phyloP scores from a whole-genome alignment of 2,113 vertebrate species.

The Pterocles orientalis region DNA sequence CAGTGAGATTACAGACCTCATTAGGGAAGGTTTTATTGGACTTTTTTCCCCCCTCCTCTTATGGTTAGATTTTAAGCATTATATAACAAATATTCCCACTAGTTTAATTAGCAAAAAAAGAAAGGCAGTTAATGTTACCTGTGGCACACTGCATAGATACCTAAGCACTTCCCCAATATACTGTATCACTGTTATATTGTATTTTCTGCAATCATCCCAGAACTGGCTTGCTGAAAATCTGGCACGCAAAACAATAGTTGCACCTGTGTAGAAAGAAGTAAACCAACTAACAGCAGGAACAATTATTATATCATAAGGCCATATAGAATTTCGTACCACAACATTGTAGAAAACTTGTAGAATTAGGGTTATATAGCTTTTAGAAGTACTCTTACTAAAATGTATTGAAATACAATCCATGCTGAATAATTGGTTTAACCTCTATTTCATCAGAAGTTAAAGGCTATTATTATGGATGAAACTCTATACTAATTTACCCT shows the following conservation, averaged over 20 bases:
- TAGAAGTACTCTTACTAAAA: neutral
- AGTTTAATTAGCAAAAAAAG: neutral
- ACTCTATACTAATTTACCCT: neutral
- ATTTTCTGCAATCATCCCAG: conserved; percentile 90
- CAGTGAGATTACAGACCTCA: neutral
- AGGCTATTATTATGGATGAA: neutral
- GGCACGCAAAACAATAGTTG: conserved; percentile 79
- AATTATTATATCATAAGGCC: neutral
- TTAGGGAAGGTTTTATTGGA: neutral
- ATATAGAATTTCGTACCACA: neutral
- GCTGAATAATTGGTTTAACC: neutral
- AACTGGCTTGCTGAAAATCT: conserved; percentile 92
- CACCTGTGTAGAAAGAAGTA: conserved; percentile 73
- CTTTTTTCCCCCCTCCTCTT: neutral
- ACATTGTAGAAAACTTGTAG: neutral
- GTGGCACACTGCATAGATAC: conserved; percentile 83
- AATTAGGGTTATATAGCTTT: neutral
- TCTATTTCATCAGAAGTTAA: neutral
- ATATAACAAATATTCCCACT: neutral
- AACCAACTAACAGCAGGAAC: neutral
- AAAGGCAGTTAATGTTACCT: conserved; percentile 70
- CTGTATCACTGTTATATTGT: conserved; percentile 84
- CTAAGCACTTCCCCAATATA: conserved; percentile 90
- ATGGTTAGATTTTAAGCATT: neutral
- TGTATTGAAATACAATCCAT: neutral